Evolutionary conservation across 2,797 vertebrate species (phyloP).

Genomic region (Dallia pectoralis): DNA sequence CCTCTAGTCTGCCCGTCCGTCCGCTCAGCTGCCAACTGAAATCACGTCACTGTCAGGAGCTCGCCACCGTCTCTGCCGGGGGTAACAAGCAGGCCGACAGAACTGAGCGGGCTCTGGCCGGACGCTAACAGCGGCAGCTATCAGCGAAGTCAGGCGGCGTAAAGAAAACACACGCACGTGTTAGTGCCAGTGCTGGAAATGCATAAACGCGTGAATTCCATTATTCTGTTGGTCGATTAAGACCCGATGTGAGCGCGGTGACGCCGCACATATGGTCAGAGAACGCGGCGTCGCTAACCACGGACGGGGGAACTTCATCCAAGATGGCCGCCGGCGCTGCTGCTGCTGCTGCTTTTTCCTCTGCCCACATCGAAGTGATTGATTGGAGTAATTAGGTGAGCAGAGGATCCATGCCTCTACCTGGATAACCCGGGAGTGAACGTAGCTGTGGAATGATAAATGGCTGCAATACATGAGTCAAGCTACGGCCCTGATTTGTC

Average conservation of each 20-base stretch:
- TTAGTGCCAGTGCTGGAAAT: too few species aligned
- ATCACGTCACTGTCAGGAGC: conserved; percentile 65
- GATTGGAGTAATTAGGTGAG: conserved; percentile 73
- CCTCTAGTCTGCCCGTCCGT: conserved; percentile 37
- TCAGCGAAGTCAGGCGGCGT: neutral
- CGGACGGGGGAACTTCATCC: conserved; percentile 35
- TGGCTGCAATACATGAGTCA: conserved; percentile 59
- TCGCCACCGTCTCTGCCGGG: conserved; percentile 21
- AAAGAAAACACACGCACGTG: neutral
- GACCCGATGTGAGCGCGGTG: neutral
- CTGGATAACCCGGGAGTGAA: conserved; percentile 72
- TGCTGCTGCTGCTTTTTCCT: conserved; percentile 36
- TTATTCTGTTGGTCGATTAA: too few species aligned
- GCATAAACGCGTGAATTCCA: too few species aligned
- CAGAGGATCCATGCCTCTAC: conserved; percentile 72
- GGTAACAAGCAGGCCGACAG: conserved; percentile 26
- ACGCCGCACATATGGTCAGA: neutral
- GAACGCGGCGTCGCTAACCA: conserved; percentile 18
- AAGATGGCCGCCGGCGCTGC: conserved; percentile 55
- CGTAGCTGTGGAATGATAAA: conserved; percentile 69
- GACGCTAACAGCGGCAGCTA: neutral
- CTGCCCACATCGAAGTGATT: conserved; percentile 61
- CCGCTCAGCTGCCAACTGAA: conserved; percentile 64
- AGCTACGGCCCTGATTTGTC: conserved; percentile 56
- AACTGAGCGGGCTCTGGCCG: conserved; percentile 15